A percentile compares a stretch with the other conserved stretches of the same genome.
Evolutionary conservation across 2,888 invertebrate genomes (phyloP).

Genomic region (Apeira syringaria): DNA sequence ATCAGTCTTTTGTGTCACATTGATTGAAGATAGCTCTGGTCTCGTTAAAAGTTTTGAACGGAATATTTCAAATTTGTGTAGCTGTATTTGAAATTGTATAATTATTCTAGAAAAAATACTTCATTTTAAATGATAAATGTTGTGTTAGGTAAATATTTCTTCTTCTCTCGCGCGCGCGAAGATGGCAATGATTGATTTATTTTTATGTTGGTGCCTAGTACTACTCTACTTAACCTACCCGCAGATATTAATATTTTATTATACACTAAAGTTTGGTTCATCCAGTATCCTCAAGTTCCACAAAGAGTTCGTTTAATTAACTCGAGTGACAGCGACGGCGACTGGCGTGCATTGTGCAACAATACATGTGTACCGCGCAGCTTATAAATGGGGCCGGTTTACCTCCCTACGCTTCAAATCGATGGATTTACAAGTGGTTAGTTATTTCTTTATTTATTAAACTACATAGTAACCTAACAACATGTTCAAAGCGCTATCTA

Average conservation of each 20-base stretch:
- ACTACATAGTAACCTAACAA: too few species aligned
- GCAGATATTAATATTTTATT: too few species aligned
- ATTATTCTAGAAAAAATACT: background rate
- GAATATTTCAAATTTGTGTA: slow-evolving; percentile 21
- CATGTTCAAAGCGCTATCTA: too few species aligned
- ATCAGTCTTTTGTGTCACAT: slow-evolving; percentile 29
- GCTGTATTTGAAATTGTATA: slow-evolving; percentile 1
- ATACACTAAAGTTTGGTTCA: slow-evolving; percentile 21
- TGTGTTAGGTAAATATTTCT: too few species aligned
- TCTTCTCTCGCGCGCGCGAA: too few species aligned
- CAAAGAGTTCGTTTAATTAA: slow-evolving; percentile 75
- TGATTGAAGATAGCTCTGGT: slow-evolving; percentile 27
- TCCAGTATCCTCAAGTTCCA: slow-evolving; percentile 44
- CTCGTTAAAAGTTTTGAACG: slow-evolving; percentile 26
- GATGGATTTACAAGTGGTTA: slow-evolving; percentile 18
- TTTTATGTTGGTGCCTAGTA: too few species aligned
- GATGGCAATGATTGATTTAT: too few species aligned
- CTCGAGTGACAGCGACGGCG: slow-evolving; percentile 74
- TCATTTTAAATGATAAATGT: background rate
- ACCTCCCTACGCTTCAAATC: slow-evolving; percentile 19
- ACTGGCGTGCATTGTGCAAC: slow-evolving; percentile 45
- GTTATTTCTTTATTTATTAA: too few species aligned
- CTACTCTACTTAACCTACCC: too few species aligned
- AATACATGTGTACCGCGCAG: slow-evolving; percentile 38
- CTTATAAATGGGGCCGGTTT: slow-evolving; percentile 52